A percentile compares a stretch with the other conserved stretches of the same genome.
Evolutionary conservation across 2,113 vertebrate genomes (phyloP).

Genomic region (Chrysemys picta): DNA sequence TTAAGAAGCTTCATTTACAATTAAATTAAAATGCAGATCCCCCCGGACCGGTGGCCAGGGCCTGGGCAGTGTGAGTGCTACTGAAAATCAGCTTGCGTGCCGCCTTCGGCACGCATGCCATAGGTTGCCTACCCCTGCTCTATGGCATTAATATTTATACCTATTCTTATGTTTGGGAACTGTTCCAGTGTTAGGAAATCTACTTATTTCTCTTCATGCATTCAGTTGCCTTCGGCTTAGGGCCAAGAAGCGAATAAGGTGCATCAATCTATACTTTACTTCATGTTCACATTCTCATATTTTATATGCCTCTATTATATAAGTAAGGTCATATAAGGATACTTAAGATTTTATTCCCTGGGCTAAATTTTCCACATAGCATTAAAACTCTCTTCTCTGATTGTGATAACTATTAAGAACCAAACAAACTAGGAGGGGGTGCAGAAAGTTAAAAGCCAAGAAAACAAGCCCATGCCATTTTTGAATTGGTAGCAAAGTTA

Average conservation of each 20-base stretch:
- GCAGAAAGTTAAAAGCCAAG: neutral
- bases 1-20: no score
- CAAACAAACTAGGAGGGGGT: neutral
- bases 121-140: neutral
- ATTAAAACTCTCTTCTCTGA: constrained; percentile 49
- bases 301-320: constrained; percentile 41
- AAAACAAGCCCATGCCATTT: neutral
- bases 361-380: neutral
- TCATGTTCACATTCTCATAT: constrained; percentile 31
- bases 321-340: constrained; percentile 17
- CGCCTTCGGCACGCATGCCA: no score
- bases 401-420: constrained; percentile 14
- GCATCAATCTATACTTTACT: constrained; percentile 8
- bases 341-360: constrained; percentile 8
- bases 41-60: no score
- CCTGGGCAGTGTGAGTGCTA: no score
- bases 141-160: constrained; percentile 27
- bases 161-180: neutral
- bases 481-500: neutral
- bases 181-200: neutral
- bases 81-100: no score
- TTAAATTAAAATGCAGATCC: no score
- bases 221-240: constrained; percentile 37
- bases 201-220: neutral
- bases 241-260: constrained; percentile 44